Conservation (phyloP, 2,797 vertebrate species). For the Syngnathus rostellatus region DNA sequence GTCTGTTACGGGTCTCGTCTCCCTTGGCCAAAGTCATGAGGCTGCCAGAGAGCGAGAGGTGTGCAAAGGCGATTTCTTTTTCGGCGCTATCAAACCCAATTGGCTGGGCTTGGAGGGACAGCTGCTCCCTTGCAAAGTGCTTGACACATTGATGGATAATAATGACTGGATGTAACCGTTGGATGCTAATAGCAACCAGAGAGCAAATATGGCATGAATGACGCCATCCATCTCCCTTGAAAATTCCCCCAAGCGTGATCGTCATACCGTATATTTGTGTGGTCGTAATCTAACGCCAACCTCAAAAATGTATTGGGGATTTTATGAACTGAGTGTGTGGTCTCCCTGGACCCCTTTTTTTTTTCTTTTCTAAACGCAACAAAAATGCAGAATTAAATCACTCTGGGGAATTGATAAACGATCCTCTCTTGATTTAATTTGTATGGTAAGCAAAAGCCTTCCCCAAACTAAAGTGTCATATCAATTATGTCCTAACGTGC, state of each 20-base stretch:
- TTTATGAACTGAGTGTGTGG: neutral
- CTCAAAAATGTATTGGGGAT: too few relatives aligned
- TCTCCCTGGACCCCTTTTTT: neutral
- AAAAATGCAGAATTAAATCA: constrained; percentile 37
- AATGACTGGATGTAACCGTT: constrained; percentile 54
- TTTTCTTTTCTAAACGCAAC: constrained; percentile 10
- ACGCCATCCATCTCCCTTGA: neutral
- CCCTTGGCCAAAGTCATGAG: constrained; percentile 52
- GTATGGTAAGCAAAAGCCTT: constrained; percentile 20
- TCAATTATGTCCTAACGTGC: constrained; percentile 21
- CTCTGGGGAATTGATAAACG: constrained; percentile 19
- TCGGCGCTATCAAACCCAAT: constrained; percentile 65
- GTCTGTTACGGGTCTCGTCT: constrained; percentile 47
- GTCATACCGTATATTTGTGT: too few relatives aligned
- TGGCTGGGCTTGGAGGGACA: constrained; percentile 60
- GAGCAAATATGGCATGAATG: neutral
- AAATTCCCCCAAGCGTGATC: neutral
- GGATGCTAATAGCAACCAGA: constrained; percentile 45
- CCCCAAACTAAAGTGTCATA: constrained; percentile 10
- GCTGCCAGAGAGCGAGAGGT: constrained; percentile 56
- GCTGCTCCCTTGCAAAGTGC: constrained; percentile 54
- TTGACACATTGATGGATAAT: constrained; percentile 67
- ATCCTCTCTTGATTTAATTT: constrained; percentile 27
- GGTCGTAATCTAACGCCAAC: too few relatives aligned
- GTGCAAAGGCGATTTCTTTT: constrained; percentile 61